phyloP scores from a whole-genome alignment of 2,797 vertebrate species.

The Platyrinchus mystaceus region DNA sequence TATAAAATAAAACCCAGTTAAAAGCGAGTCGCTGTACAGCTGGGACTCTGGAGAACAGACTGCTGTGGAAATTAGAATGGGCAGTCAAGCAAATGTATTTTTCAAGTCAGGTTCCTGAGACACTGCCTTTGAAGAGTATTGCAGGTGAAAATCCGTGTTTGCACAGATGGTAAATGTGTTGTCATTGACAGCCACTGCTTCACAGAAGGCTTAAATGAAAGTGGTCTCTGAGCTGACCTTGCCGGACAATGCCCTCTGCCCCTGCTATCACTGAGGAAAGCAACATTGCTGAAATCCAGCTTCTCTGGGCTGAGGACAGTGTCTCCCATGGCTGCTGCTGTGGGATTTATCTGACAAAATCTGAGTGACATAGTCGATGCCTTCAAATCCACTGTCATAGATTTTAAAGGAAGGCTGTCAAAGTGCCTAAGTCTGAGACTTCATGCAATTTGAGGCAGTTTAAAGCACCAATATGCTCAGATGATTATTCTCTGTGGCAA shows the following conservation, averaged over 20 bases:
- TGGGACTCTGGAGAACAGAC: background rate
- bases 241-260: background rate
- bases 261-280: background rate
- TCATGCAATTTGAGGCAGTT: background rate
- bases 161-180: background rate
- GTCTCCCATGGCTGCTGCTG: background rate
- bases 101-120: background rate
- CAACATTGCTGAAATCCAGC: background rate
- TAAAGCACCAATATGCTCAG: background rate
- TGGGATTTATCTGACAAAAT: constrained; percentile 15
- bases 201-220: background rate
- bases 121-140: background rate
- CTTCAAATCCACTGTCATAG: background rate
- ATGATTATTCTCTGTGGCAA: background rate
- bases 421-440: constrained; percentile 2
- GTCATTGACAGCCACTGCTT: background rate
- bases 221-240: background rate
- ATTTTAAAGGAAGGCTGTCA: constrained; percentile 44
- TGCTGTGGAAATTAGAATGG: background rate
- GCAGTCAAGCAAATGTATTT: background rate
- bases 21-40: background rate
- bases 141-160: constrained; percentile 1
- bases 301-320: background rate
- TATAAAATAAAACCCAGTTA: background rate
- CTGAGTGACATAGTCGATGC: background rate